Percentiles rank a stretch among this genome's conserved stretches.
Conservation (phyloP, 2,888 invertebrate genomes). For the Drosophila paracracens region DNA sequence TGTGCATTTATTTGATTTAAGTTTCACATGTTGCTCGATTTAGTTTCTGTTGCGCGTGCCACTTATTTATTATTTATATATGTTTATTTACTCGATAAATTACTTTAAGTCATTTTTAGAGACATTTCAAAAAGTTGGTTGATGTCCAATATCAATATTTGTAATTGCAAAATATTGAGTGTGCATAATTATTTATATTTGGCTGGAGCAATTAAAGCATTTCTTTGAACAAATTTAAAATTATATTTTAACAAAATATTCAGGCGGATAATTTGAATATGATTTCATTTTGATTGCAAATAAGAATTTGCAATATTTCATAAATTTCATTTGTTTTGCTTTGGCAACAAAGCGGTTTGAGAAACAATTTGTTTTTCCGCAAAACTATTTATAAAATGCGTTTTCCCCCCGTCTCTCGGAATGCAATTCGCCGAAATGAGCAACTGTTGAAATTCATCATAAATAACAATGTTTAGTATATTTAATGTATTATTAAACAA, state of each 20-base stretch:
- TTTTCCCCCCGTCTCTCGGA: neutral
- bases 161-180: neutral
- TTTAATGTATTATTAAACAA: conserved; percentile 11
- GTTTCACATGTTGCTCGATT: conserved; percentile 26
- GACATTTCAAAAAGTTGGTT: conserved; percentile 13
- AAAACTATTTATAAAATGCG: conserved; percentile 8
- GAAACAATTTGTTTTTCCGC: neutral
- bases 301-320: neutral
- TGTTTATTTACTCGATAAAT: conserved; percentile 18
- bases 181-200: neutral
- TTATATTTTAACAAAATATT: neutral
- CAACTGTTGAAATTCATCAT: neutral
- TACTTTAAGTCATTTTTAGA: neutral
- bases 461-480: conserved; percentile 9
- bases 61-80: neutral
- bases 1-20: conserved; percentile 22
- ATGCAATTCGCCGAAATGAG: conserved; percentile 1
- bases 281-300: neutral
- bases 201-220: neutral
- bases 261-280: neutral
- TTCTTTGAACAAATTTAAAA: neutral
- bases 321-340: neutral
- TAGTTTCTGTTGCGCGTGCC: neutral
- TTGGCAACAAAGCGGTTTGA: neutral
- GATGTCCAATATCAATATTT: conserved; percentile 16